Conservation (phyloP, 1,140 invertebrate species). For the Drosophila melanica region DNA sequence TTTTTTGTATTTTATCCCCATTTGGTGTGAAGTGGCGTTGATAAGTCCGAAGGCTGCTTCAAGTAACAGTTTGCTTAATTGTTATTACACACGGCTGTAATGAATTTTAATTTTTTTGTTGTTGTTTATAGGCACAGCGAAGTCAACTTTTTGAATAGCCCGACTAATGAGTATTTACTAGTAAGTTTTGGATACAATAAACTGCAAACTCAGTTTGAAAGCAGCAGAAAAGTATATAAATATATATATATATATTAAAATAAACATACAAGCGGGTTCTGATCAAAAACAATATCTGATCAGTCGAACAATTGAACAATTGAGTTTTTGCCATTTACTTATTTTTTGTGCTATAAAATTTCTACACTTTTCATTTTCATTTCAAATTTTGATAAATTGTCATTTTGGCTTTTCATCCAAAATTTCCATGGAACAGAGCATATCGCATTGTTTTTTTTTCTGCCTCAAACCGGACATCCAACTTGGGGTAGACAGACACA, state of each 20-base stretch:
- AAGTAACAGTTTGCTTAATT: conserved; percentile 64
- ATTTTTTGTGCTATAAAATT: too few relatives aligned
- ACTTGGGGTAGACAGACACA: conserved; percentile 2
- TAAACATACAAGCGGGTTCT: too few relatives aligned
- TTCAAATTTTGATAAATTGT: too few relatives aligned
- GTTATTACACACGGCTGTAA: conserved; percentile 54
- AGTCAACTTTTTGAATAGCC: conserved; percentile 3
- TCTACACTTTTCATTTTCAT: too few relatives aligned
- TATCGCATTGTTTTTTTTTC: conserved; percentile 17
- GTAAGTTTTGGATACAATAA: neutral
- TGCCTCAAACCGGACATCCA: conserved; percentile 41
- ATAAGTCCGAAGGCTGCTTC: conserved; percentile 12
- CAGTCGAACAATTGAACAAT: too few relatives aligned
- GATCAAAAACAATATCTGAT: too few relatives aligned
- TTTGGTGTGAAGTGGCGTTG: conserved; percentile 34
- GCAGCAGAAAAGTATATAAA: too few relatives aligned
- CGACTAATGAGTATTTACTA: conserved; percentile 10
- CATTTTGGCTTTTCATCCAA: too few relatives aligned
- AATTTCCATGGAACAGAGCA: conserved; percentile 1
- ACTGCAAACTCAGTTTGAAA: too few relatives aligned
- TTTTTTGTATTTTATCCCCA: neutral
- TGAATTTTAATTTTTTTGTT: conserved; percentile 21
- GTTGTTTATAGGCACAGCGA: conserved; percentile 2
- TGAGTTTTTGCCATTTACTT: too few relatives aligned
- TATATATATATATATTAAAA: too few relatives aligned